phyloP scores from a whole-genome alignment of 2,113 vertebrate genomes.

The Sinocyclocheilus anshuiensis region DNA sequence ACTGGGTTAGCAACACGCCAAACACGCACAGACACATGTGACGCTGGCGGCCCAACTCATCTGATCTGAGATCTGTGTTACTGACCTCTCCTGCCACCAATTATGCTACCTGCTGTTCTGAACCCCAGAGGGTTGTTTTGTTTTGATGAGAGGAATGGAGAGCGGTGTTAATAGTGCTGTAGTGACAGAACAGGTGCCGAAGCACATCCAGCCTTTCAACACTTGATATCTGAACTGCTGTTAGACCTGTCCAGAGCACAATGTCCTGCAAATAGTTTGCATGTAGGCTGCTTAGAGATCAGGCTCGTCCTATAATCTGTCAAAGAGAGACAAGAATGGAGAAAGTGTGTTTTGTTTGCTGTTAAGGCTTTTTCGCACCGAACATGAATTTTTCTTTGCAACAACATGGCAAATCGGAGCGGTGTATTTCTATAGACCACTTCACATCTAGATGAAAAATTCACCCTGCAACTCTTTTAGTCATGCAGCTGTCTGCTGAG shows the following conservation, averaged over 20 bases:
- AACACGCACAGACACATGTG: slow-evolving; percentile 11
- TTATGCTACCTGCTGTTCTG: slow-evolving; percentile 16
- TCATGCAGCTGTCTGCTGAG: neutral
- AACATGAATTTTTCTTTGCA: too few species aligned
- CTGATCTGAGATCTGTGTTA: slow-evolving; percentile 21
- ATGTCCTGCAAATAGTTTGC: slow-evolving; percentile 11
- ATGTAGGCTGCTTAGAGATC: neutral
- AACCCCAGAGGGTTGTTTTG: slow-evolving; percentile 13
- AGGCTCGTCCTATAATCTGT: neutral
- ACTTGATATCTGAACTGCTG: slow-evolving; percentile 59
- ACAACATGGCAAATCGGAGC: neutral
- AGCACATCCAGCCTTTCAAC: slow-evolving; percentile 56
- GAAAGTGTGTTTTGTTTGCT: neutral
- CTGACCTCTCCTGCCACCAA: slow-evolving; percentile 7
- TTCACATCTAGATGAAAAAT: neutral
- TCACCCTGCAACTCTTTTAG: neutral
- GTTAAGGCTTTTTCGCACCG: too few species aligned
- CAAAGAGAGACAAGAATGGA: neutral
- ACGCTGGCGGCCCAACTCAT: neutral
- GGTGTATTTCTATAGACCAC: neutral
- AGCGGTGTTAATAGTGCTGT: slow-evolving; percentile 32
- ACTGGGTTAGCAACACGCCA: slow-evolving; percentile 23
- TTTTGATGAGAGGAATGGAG: slow-evolving; percentile 29
- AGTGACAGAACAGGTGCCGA: slow-evolving; percentile 51
- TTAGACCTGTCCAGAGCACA: neutral